Percentiles rank a stretch among this genome's conserved stretches.
Evolutionary conservation across 2,888 invertebrate genomes (phyloP).

Genomic region (Callimorpha dominula): DNA sequence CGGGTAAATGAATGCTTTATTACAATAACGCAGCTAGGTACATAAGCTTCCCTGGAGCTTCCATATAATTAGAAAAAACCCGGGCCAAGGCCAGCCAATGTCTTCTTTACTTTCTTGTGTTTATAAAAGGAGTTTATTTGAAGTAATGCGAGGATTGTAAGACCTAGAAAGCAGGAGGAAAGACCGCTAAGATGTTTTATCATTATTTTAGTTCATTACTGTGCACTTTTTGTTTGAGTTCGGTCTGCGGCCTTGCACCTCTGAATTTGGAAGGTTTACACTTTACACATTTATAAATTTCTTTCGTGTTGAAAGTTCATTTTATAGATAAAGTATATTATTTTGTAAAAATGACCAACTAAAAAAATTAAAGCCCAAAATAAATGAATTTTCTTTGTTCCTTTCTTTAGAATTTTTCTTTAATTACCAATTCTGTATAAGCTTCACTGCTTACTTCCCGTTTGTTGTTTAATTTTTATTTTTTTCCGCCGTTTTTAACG

Average conservation of each 20-base stretch:
- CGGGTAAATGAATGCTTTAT: background rate
- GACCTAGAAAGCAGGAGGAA: background rate
- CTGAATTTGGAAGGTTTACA: no score
- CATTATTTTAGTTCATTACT: background rate
- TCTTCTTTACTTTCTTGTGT: constrained; percentile 31
- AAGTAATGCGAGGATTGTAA: background rate
- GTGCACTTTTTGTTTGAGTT: no score
- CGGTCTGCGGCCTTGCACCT: no score
- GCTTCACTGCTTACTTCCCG: background rate
- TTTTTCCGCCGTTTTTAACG: constrained; percentile 19
- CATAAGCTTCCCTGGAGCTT: constrained; percentile 30
- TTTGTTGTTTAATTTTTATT: constrained; percentile 29
- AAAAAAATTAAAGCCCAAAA: no score
- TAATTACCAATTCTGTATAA: constrained; percentile 2
- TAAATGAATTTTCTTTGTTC: background rate
- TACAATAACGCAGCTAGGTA: background rate
- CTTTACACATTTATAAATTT: no score
- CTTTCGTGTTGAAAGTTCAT: no score
- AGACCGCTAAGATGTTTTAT: background rate
- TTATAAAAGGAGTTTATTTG: constrained; percentile 16
- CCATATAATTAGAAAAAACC: constrained; percentile 40
- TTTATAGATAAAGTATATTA: no score
- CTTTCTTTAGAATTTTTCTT: constrained; percentile 3
- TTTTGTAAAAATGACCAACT: no score
- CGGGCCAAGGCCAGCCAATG: constrained; percentile 23